Conservation (phyloP, 1,140 invertebrate species). For the Arctopsyche grandis region DNA sequence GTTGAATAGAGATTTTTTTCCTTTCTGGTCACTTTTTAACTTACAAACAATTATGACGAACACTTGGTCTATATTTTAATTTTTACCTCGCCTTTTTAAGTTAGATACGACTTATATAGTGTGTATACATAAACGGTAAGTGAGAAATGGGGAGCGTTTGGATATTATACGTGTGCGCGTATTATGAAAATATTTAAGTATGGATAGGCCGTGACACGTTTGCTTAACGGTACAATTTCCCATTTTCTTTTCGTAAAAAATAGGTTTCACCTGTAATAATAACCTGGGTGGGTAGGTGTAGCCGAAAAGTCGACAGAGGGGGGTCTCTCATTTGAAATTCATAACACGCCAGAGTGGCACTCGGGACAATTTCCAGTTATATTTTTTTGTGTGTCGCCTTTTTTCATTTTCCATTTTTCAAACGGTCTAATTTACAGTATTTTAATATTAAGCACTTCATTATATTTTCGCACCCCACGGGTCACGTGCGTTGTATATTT, state of each 20-base stretch:
- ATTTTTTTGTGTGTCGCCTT: conserved; percentile 24
- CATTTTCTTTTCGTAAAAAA: conserved; percentile 40
- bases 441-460: conserved; percentile 55
- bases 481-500: conserved; percentile 33
- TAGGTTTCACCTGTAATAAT: conserved; percentile 46
- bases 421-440: conserved; percentile 54
- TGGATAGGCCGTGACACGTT: conserved; percentile 32
- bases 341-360: conserved; percentile 52
- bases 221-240: conserved; percentile 41
- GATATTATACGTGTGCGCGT: not conserved
- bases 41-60: too few relatives aligned
- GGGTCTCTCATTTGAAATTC: conserved; percentile 52
- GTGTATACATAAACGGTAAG: not conserved
- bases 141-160: not conserved
- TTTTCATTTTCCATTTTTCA: conserved; percentile 46
- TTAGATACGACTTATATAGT: too few relatives aligned
- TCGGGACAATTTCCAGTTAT: conserved; percentile 50
- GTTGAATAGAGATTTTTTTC: too few relatives aligned
- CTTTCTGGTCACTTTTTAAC: too few relatives aligned
- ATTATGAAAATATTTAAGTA: conserved; percentile 31
- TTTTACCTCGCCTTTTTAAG: too few relatives aligned
- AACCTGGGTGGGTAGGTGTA: conserved; percentile 31
- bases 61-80: too few relatives aligned
- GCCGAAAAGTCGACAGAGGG: not conserved
- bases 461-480: conserved; percentile 37